phyloP scores from a whole-genome alignment of 2,797 vertebrate species.

The Heterohyrax brucei region DNA sequence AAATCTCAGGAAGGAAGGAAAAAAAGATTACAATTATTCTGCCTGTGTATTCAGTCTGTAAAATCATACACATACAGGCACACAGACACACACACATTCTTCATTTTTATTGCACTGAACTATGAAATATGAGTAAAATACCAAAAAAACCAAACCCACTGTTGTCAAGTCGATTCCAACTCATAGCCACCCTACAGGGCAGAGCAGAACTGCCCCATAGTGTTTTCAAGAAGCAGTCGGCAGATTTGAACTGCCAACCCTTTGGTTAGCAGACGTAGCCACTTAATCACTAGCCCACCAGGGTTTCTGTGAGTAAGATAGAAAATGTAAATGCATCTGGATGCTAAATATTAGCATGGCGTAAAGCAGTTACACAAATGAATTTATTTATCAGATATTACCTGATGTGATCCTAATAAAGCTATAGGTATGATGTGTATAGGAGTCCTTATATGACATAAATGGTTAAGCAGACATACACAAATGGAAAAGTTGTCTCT shows the following conservation, averaged over 20 bases:
- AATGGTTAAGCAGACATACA: too few relatives aligned
- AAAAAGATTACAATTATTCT: neutral
- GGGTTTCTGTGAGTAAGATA: neutral
- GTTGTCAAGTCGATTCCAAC: too few relatives aligned
- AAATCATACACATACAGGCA: neutral
- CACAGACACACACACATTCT: neutral
- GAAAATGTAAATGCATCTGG: neutral
- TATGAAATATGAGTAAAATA: neutral
- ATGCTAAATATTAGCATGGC: neutral
- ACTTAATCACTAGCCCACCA: too few relatives aligned
- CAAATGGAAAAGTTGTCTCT: too few relatives aligned
- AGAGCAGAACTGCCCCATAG: too few relatives aligned
- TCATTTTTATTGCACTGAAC: slow-evolving; percentile 34
- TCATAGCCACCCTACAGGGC: too few relatives aligned
- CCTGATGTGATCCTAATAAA: neutral
- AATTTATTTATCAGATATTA: slow-evolving; percentile 5
- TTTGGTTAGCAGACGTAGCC: too few relatives aligned
- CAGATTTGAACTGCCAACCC: too few relatives aligned
- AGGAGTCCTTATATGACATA: neutral
- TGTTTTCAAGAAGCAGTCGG: too few relatives aligned
- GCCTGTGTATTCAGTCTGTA: neutral
- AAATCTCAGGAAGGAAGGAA: neutral
- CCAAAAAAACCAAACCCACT: too few relatives aligned
- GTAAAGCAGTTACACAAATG: neutral
- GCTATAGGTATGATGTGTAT: neutral